phyloP scores from a whole-genome alignment of 2,113 vertebrate genomes.

The Limanda limanda region DNA sequence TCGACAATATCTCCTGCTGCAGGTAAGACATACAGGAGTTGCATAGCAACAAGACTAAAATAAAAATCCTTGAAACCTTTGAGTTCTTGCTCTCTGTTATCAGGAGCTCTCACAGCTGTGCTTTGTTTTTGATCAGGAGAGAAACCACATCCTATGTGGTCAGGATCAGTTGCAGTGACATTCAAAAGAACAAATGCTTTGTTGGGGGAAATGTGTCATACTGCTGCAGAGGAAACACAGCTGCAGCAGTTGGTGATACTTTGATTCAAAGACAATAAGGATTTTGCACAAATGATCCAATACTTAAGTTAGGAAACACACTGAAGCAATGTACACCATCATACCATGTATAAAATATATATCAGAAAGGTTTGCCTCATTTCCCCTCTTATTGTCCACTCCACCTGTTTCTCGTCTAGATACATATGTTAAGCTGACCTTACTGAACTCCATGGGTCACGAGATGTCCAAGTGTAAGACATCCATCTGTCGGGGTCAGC shows the following conservation, averaged over 20 bases:
- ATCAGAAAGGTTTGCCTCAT: not conserved
- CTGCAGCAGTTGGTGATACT: slow-evolving; percentile 17
- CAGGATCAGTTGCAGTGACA: slow-evolving; percentile 29
- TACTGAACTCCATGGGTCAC: slow-evolving; percentile 98
- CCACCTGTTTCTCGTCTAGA: slow-evolving; percentile 78
- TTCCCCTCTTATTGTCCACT: slow-evolving; percentile 27
- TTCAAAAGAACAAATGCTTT: slow-evolving; percentile 23
- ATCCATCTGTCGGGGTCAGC: slow-evolving; percentile 94
- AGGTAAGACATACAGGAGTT: slow-evolving; percentile 61
- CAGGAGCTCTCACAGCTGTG: slow-evolving; percentile 41
- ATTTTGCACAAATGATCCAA: slow-evolving; percentile 60
- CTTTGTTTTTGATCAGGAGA: slow-evolving; percentile 63
- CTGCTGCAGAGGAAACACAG: slow-evolving; percentile 34
- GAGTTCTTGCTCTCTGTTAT: slow-evolving; percentile 47
- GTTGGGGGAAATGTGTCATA: slow-evolving; percentile 22
- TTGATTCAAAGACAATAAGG: slow-evolving; percentile 33
- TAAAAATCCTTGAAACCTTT: slow-evolving; percentile 46
- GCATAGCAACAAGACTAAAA: slow-evolving; percentile 72
- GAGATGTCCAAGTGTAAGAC: slow-evolving; percentile 99
- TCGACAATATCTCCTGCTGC: slow-evolving; percentile 31
- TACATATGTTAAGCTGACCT: slow-evolving; percentile 95
- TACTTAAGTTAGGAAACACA: not conserved
- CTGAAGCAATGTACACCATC: not conserved
- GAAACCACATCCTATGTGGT: slow-evolving; percentile 47
- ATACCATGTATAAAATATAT: not conserved